Evolutionary conservation across 2,888 invertebrate genomes (phyloP).

Genomic region (Fragum fragum): DNA sequence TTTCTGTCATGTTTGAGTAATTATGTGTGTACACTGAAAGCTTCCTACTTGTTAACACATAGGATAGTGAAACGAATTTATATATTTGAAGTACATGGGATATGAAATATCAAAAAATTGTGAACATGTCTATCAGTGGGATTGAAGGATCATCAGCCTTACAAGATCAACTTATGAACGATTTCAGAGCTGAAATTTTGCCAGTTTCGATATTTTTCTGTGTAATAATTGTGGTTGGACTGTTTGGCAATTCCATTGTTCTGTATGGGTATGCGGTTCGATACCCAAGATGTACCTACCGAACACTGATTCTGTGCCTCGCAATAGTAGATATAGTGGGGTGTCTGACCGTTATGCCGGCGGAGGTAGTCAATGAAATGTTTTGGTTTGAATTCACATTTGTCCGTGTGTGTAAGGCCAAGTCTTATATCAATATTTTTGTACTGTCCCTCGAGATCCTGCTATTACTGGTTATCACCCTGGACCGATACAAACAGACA

Average conservation of each 20-base stretch:
- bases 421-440: slow-evolving; percentile 4
- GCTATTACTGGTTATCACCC: neutral
- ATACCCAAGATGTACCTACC: neutral
- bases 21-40: no score
- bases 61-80: no score
- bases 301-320: neutral
- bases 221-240: neutral
- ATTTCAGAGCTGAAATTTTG: neutral
- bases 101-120: no score
- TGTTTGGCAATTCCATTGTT: slow-evolving; percentile 1
- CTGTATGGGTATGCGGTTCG: neutral
- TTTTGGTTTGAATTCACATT: neutral
- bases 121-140: no score
- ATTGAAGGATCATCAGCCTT: neutral
- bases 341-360: neutral
- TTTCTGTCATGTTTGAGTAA: no score
- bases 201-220: neutral
- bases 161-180: neutral
- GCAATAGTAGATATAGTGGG: neutral
- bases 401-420: neutral
- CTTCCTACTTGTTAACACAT: no score
- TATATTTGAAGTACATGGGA: no score
- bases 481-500: slow-evolving; percentile 2
- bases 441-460: neutral
- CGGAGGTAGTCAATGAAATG: neutral